Conservation (phyloP, 2,113 vertebrate genomes). For the Carettochelys insculpta region DNA sequence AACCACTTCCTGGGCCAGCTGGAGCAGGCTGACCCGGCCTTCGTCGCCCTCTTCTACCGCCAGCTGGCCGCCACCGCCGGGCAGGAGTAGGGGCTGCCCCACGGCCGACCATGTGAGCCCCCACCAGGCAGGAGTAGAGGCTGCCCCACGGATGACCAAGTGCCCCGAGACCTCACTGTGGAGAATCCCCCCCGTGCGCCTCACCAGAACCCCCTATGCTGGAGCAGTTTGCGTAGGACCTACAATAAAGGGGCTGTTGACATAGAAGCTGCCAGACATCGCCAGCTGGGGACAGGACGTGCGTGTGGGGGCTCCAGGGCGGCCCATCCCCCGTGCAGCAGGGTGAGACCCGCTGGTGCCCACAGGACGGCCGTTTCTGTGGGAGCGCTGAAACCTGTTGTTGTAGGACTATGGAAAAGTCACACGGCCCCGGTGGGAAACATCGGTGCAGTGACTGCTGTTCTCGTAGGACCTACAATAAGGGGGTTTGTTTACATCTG, state of each 20-base stretch:
- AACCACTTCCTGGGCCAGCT: slow-evolving; percentile 85
- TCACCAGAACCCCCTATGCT: neutral
- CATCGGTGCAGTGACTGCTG: too few relatives aligned
- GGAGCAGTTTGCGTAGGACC: neutral
- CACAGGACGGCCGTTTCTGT: neutral
- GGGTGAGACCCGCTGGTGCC: neutral
- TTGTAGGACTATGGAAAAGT: neutral
- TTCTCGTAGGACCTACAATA: neutral
- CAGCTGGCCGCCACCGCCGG: slow-evolving; percentile 84
- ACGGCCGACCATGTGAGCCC: too few relatives aligned
- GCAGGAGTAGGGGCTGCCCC: slow-evolving; percentile 73
- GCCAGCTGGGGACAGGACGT: too few relatives aligned
- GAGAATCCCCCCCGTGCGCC: too few relatives aligned
- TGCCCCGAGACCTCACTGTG: too few relatives aligned
- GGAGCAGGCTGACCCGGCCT: slow-evolving; percentile 81
- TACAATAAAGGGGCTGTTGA: neutral
- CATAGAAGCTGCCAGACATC: neutral
- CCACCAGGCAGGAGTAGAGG: too few relatives aligned
- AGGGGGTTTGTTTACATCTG: neutral
- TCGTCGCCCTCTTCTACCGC: slow-evolving; percentile 84
- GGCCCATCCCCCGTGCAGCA: too few relatives aligned
- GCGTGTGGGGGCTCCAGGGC: neutral
- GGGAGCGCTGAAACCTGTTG: too few relatives aligned
- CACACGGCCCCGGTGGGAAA: neutral
- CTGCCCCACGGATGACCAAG: too few relatives aligned